Conservation (phyloP, 2,888 invertebrate genomes). For the Pristionchus entomophagus region DNA sequence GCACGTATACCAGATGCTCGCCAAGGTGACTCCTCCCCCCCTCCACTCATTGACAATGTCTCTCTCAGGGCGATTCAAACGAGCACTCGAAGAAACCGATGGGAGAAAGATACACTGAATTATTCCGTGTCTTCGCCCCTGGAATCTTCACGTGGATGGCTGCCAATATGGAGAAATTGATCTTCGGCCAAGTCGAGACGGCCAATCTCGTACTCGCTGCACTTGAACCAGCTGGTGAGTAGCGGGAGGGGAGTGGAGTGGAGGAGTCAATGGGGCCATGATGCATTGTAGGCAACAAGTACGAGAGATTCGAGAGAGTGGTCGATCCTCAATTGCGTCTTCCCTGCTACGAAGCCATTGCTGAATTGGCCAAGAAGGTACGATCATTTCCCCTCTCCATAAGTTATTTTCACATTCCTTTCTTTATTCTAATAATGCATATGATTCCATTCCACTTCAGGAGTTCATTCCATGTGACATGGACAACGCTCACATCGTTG, state of each 20-base stretch:
- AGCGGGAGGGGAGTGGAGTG: neutral
- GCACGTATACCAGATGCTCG: conserved; percentile 75
- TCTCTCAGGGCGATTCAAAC: conserved; percentile 49
- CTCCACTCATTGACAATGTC: neutral
- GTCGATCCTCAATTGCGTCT: conserved; percentile 60
- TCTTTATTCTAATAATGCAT: neutral
- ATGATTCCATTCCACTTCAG: conserved; percentile 5
- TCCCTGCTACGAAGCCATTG: conserved; percentile 67
- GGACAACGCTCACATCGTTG: conserved; percentile 54
- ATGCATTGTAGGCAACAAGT: conserved; percentile 56
- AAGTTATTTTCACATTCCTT: neutral
- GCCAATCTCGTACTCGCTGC: conserved; percentile 55
- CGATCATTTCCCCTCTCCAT: neutral
- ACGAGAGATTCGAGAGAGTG: conserved; percentile 63
- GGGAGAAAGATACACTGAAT: conserved; percentile 59
- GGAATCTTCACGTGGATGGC: conserved; percentile 68
- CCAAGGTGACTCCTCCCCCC: conserved; percentile 7
- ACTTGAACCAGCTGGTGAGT: conserved; percentile 54
- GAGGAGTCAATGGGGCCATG: neutral
- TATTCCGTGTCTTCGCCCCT: conserved; percentile 65
- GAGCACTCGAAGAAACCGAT: conserved; percentile 54
- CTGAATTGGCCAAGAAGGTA: conserved; percentile 61
- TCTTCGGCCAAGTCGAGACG: conserved; percentile 61
- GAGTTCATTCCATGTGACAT: conserved; percentile 50
- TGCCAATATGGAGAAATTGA: conserved; percentile 69